A percentile compares a stretch with the other conserved stretches of the same genome.
These are phyloP conservation scores for Drosophila ohnishii DNA, from an alignment of 1,140 invertebrate species.

Conservation along the genomic window DNA sequence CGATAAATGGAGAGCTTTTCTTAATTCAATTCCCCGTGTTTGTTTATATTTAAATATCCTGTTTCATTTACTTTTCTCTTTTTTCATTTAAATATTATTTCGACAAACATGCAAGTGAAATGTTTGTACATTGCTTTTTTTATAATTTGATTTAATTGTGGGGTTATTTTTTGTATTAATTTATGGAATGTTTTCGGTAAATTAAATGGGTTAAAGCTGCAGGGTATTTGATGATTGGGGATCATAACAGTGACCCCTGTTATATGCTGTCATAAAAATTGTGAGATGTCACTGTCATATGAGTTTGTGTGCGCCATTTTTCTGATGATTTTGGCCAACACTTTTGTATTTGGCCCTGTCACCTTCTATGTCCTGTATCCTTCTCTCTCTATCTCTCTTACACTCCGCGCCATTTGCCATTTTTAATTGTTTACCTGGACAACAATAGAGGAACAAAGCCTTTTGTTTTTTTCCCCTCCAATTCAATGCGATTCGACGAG, in stretches of 20 bases:
- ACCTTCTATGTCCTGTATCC: slow-evolving; percentile 26
- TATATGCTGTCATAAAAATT: slow-evolving; percentile 69
- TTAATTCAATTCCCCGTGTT: slow-evolving; percentile 4
- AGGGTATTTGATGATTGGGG: slow-evolving; percentile 14
- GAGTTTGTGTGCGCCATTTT: slow-evolving; percentile 63
- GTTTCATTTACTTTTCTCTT: not conserved
- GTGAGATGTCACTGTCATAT: slow-evolving; percentile 59
- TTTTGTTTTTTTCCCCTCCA: slow-evolving; percentile 18
- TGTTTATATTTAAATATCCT: not conserved
- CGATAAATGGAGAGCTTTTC: not conserved
- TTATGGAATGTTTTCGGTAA: not conserved
- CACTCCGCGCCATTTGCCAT: slow-evolving; percentile 53
- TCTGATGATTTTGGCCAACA: slow-evolving; percentile 26
- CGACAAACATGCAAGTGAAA: not conserved
- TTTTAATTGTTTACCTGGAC: slow-evolving; percentile 69
- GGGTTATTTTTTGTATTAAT: not conserved
- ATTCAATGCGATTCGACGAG: slow-evolving; percentile 21
- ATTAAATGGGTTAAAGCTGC: not conserved
- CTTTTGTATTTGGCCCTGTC: slow-evolving; percentile 31
- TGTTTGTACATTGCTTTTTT: not conserved
- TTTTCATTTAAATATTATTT: not conserved
- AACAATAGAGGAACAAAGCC: slow-evolving; percentile 51
- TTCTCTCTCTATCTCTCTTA: no score
- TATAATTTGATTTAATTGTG: not conserved
- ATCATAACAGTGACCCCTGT: not conserved